These are phyloP conservation scores for Mercenaria mercenaria DNA, from an alignment of 1,140 invertebrate genomes.

Conservation along the genomic window DNA sequence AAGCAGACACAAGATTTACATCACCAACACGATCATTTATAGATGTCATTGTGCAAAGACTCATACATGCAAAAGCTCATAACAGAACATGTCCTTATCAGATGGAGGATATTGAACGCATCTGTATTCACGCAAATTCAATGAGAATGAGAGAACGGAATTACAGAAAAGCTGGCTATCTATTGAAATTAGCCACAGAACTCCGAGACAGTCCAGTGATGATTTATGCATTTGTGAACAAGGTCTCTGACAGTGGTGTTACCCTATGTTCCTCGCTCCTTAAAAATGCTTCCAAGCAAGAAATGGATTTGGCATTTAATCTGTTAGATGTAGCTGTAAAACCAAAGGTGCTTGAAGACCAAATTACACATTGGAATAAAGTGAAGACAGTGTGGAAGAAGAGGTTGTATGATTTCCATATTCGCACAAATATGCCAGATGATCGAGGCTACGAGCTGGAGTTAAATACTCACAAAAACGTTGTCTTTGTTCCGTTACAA, in stretches of 20 bases:
- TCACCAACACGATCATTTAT: slow-evolving; percentile 96
- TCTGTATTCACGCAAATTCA: slow-evolving; percentile 70
- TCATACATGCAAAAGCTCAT: slow-evolving; percentile 88
- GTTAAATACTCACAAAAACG: slow-evolving; percentile 35
- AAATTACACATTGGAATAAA: slow-evolving; percentile 18
- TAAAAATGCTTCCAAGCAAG: slow-evolving; percentile 1
- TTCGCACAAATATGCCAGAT: background rate
- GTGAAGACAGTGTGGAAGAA: slow-evolving; percentile 38
- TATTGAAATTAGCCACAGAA: slow-evolving; percentile 47
- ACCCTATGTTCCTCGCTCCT: slow-evolving; percentile 60
- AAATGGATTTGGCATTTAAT: slow-evolving; percentile 66
- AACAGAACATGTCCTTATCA: slow-evolving; percentile 59
- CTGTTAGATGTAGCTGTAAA: slow-evolving; percentile 65
- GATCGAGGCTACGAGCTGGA: background rate
- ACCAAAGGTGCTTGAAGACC: slow-evolving; percentile 60
- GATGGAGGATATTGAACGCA: slow-evolving; percentile 65
- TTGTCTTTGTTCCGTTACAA: slow-evolving; percentile 21
- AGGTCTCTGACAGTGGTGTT: slow-evolving; percentile 51
- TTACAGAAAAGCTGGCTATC: slow-evolving; percentile 60
- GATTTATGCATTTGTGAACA: slow-evolving; percentile 55
- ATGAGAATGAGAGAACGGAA: slow-evolving; percentile 52
- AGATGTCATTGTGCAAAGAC: slow-evolving; percentile 95
- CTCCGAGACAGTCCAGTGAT: slow-evolving; percentile 57
- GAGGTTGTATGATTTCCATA: slow-evolving; percentile 30
- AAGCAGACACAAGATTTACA: slow-evolving; percentile 90